Base-by-base conservation (phyloP, 2,113 vertebrate genomes). In the Sinosuthora webbiana region DNA sequence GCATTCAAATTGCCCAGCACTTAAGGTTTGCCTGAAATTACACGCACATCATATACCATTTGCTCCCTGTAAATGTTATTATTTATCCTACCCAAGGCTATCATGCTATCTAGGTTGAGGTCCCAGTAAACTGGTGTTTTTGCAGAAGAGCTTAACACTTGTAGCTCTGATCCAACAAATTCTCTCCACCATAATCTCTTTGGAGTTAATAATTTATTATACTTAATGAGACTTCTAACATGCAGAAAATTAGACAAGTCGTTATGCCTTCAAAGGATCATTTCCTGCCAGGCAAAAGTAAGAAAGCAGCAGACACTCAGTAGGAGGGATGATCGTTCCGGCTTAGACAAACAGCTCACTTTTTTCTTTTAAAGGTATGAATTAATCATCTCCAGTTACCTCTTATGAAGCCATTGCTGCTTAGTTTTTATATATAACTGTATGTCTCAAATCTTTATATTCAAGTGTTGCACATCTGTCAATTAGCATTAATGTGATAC, bases 161-260 rank as follows among this genome's bases (percentile, higher is more conserved):
- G 31, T 64, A 91, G 53, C 55, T 92, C 45, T 80, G 64, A 89
- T 67, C 42, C 69, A 87, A 41, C 49, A 83, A 95, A 70, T 50
- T 86, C 52, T 62, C 70, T 82, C 69, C 71, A 65, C 62, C 45
- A 64, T 82, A 71, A 89, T 87, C 37, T 81, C 70, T 65, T 73
- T 69, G 50, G 37, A 65, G 84, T 95, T 89, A 94, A 95, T 94
- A 89, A 96, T 93, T 90, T 70, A 94, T 77, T 77, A 50, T 28
- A 80, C 44, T 83, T 95, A 96, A 94, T 95, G 90, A 96, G 79
- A 70, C 68, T 93, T 90, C 91, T 74, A 87, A 90, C 85, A 83
- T 77, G 82, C 55, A 92, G 87, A 94, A 95, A 85, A 94, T 95
- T 82, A 95, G 89, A 69, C 59, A 73, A 95, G 77, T 75, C 1